Base-by-base conservation (phyloP, 2,888 invertebrate genomes). In the Amiota minor region DNA sequence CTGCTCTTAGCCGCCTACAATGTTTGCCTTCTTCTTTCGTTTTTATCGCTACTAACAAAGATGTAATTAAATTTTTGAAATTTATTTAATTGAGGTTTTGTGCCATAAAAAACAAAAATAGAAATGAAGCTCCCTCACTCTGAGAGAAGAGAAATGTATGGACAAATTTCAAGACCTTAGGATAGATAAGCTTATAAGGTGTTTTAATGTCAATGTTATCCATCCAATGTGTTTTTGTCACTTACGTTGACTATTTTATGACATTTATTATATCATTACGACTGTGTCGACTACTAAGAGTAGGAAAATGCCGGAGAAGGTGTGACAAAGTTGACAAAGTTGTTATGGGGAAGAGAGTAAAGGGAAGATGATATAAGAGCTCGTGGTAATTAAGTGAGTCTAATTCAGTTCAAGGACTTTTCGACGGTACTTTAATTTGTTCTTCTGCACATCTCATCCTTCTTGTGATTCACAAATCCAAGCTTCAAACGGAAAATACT, bases 341-440 rank as follows among this genome's bases (percentile, higher is more conserved):
- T 23, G 35, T 6, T 35, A 35, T 2, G 35, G 35, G 2, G 6
- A 35, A 35, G 35, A 35, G 35, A 35, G 35, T 2, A 35, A 35
- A 35, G 35, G 6, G 35, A 35, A 35, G 6, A 35, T 35, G 35
- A 18, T 18, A 3, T 50, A 50, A 50, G 53, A n/a, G 53, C 84
- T 85, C 82, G 73, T 79, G 80, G 82, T 84, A 82, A 82, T 82
- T 85, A 82, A 84, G 82, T 82, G 85, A 85, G 82, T 85, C 85
- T 82, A 82, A 85, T 82, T 85, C 85, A 82, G 80, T 83, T 84
- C 82, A 84, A 82, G 62, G 62, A 62, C 62, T 23, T n/a, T 62
- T 12, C 62, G 10, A 47, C 65, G 20, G 10, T 49, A 35, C 47
- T 18, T 47, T 65, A 18, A 47, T 35, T 47, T 14, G 16, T 20